These are phyloP conservation scores for Ectropis crepuscularia DNA, from an alignment of 2,888 invertebrate genomes.

Conservation along the genomic window DNA sequence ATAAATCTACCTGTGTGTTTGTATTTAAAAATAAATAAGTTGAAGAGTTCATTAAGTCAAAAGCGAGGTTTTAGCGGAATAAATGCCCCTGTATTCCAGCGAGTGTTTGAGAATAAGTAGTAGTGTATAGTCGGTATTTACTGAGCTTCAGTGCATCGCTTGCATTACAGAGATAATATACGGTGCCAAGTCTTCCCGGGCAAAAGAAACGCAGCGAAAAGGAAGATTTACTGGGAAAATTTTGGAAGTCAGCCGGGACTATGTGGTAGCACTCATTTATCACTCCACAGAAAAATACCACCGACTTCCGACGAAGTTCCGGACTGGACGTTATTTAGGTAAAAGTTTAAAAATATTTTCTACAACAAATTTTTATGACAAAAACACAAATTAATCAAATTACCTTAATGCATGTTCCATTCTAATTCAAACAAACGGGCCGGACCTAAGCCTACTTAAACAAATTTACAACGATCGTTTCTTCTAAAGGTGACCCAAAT, in stretches of 20 bases:
- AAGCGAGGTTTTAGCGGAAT: slow-evolving; percentile 11
- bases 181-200: slow-evolving; percentile 79
- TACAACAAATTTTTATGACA: slow-evolving; percentile 2
- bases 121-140: slow-evolving; percentile 61
- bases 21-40: not conserved
- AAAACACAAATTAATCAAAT: slow-evolving; percentile 48
- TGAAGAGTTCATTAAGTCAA: not conserved
- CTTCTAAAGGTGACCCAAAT: slow-evolving; percentile 83
- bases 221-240: slow-evolving; percentile 78
- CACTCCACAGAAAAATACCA: slow-evolving; percentile 74
- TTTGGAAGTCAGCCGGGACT: slow-evolving; percentile 83
- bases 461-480: slow-evolving; percentile 80
- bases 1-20: too few species aligned
- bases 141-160: slow-evolving; percentile 74
- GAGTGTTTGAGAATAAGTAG: slow-evolving; percentile 49
- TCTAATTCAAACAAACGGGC: slow-evolving; percentile 73
- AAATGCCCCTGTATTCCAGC: slow-evolving; percentile 26
- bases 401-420: slow-evolving; percentile 55
- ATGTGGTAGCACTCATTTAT: slow-evolving; percentile 78
- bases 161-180: slow-evolving; percentile 81
- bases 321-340: slow-evolving; percentile 42
- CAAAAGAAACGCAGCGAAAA: slow-evolving; percentile 81
- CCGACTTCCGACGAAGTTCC: slow-evolving; percentile 40
- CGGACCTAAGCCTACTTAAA: slow-evolving; percentile 78
- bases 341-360: slow-evolving; percentile 28